phyloP scores from a whole-genome alignment of 2,888 invertebrate genomes.

The Campoletis raptor region DNA sequence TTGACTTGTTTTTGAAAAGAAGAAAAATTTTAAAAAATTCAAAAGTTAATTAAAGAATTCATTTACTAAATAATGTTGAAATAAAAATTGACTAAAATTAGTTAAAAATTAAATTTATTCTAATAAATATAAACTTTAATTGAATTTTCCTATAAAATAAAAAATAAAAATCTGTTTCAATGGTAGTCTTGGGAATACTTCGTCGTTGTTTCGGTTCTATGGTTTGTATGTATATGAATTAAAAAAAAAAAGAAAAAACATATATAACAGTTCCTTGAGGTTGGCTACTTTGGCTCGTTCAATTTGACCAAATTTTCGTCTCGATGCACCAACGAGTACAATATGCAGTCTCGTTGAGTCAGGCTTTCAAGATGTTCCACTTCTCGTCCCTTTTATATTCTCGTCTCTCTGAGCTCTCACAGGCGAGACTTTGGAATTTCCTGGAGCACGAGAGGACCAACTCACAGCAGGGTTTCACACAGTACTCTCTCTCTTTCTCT shows the following conservation, averaged over 20 bases:
- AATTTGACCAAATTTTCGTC: slow-evolving; percentile 24
- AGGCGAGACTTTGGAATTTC: slow-evolving; percentile 68
- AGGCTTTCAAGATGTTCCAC: slow-evolving; percentile 35
- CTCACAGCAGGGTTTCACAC: slow-evolving; percentile 31
- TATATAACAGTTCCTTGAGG: not conserved
- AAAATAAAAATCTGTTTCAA: not conserved
- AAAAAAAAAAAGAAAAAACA: too few relatives aligned
- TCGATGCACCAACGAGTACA: slow-evolving; percentile 36
- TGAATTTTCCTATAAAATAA: not conserved
- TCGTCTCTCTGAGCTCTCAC: slow-evolving; percentile 42
- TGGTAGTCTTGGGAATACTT: not conserved
- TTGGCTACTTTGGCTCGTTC: not conserved
- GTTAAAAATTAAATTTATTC: not conserved
- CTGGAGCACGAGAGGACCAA: slow-evolving; percentile 51
- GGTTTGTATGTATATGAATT: not conserved
- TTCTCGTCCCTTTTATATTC: slow-evolving; percentile 38
- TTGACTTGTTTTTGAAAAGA: too few relatives aligned
- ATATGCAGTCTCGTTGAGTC: slow-evolving; percentile 14
- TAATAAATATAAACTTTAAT: not conserved
- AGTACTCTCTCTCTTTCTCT: slow-evolving; percentile 10
- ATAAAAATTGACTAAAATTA: not conserved
- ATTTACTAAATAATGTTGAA: not conserved
- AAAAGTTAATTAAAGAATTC: too few relatives aligned
- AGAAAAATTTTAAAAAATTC: too few relatives aligned
- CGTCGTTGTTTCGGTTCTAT: not conserved